Base-by-base conservation (phyloP, 2,113 vertebrate genomes). In the Campylomormyrus tamandua region DNA sequence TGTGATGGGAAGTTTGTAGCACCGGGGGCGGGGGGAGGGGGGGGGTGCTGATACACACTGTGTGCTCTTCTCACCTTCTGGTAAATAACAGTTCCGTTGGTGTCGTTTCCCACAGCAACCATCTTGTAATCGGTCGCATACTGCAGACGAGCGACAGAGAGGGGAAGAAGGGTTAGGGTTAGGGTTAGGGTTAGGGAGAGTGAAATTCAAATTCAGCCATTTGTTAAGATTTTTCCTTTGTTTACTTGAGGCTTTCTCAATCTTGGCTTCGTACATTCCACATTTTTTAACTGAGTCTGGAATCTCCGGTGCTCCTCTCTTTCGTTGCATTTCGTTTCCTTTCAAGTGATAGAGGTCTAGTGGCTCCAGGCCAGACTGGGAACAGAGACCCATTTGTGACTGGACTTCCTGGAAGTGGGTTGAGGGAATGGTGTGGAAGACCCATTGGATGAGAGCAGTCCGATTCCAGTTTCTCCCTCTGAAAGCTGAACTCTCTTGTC, bases 41-140 rank as follows among this genome's bases (percentile, higher is more conserved):
- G 39, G 39, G 19, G 77, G 24, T 9, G 24, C 53, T 5, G 13
- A 42, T 46, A 46, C 80, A 45, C 80, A 21, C 27, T 74, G 70
- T 17, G 74, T 24, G 13, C 1, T 39, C 49, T n/a, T 21, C 49
- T 87, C 96, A 99, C 98, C 97, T 98, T 99, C 90, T 98, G 96
- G 90, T 89, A 88, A 0, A 96, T 96, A 50, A 84, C 0, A 1
- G 97, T 99, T 92, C 96, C 98, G 86, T 95, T 95, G 91, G 95
- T 96, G 89, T 93, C 91, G 77, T 97, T 98, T 91, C 95, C 94
- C 83, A 87, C 91, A 35, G 94, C 83, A 88, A 97, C 66, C 88
- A 93, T 94, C 93, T 90, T 96, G 91, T 99, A 99, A 7, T 96
- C 95, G 0, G 98, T 99, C 0, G 95, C 97, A 87, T 99, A 97